Conservation (phyloP, 2,797 vertebrate genomes). For the Nyctibius grandis region DNA sequence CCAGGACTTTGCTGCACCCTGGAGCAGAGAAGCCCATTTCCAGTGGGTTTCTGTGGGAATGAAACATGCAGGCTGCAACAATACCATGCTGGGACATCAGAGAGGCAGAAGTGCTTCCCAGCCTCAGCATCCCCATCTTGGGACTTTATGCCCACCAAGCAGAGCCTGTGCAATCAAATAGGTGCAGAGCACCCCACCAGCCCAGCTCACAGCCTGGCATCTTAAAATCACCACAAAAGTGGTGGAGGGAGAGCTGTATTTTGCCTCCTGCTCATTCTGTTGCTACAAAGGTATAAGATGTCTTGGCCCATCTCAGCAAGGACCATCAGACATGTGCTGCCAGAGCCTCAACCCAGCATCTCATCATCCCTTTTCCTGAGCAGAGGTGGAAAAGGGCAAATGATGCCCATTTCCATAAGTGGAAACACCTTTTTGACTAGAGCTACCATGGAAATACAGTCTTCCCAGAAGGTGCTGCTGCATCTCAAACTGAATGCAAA, state of each 20-base stretch:
- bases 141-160: neutral
- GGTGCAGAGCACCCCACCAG: neutral
- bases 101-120: neutral
- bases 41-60: neutral
- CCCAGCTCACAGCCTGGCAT: neutral
- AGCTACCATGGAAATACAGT: neutral
- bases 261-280: neutral
- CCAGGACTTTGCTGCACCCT: neutral
- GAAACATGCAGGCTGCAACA: accelerated
- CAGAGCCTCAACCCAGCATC: neutral
- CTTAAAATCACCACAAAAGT: neutral
- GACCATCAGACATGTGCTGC: neutral
- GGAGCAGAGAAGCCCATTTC: neutral
- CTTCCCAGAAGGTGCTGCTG: neutral
- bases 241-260: neutral
- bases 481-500: neutral
- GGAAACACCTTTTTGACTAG: neutral
- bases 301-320: neutral
- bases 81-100: neutral
- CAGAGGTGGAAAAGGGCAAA: neutral
- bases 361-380: neutral
- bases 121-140: accelerated
- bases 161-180: neutral
- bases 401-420: neutral
- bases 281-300: neutral